Evolutionary conservation across 2,888 invertebrate species (phyloP).

Genomic region (Platynereis dumerilii): DNA sequence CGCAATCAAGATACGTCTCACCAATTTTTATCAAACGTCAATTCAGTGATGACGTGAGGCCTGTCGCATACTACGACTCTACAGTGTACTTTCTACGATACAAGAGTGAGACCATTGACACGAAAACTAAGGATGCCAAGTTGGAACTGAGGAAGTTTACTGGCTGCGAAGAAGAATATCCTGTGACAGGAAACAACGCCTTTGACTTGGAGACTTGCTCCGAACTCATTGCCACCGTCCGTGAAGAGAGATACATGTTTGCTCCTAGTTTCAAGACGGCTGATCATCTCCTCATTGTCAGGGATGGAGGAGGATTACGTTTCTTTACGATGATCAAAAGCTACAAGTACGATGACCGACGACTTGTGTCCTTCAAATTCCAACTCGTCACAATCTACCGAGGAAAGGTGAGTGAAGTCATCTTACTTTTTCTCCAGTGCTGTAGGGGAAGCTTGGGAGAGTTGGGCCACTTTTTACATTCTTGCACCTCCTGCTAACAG

Average conservation of each 20-base stretch:
- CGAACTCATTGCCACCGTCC: slow-evolving; percentile 5
- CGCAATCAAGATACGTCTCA: neutral
- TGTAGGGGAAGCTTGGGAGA: too few species aligned
- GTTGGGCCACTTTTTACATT: too few species aligned
- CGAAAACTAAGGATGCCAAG: neutral
- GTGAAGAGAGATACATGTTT: neutral
- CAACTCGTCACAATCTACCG: too few species aligned
- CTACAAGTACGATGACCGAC: too few species aligned
- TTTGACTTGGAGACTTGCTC: neutral
- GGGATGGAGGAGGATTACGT: too few species aligned
- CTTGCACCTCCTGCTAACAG: too few species aligned
- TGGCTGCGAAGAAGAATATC: neutral
- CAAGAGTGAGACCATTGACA: neutral
- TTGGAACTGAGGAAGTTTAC: neutral
- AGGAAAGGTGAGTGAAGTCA: too few species aligned
- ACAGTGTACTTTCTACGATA: neutral
- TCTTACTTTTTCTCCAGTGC: too few species aligned
- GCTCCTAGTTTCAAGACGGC: too few species aligned
- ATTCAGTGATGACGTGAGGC: neutral
- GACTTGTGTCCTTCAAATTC: too few species aligned
- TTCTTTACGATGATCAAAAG: too few species aligned
- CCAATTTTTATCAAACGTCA: neutral
- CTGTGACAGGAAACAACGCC: neutral
- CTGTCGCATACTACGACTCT: slow-evolving; percentile 3
- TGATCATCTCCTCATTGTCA: too few species aligned